Conservation (phyloP, 2,113 vertebrate species). For the Oncorhynchus kisutch region DNA sequence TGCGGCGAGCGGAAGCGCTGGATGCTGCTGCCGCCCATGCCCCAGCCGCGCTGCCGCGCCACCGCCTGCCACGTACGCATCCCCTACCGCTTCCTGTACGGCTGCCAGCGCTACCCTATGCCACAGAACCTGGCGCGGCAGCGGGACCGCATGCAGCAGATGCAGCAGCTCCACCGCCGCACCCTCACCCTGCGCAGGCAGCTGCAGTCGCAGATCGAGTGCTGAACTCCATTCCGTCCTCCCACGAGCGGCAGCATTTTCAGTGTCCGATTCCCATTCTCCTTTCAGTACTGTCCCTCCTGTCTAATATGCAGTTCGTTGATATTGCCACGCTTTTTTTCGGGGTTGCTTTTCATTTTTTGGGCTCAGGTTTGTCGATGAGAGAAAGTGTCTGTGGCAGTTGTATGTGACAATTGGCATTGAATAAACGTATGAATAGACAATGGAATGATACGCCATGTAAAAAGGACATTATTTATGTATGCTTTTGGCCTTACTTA, state of each 20-base stretch:
- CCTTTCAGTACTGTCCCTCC: conserved; percentile 4
- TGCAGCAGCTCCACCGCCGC: conserved; percentile 91
- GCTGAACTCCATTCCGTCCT: conserved; percentile 62
- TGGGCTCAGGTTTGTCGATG: background rate
- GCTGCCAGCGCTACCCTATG: conserved; percentile 87
- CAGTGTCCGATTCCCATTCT: background rate
- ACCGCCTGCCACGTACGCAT: conserved; percentile 86
- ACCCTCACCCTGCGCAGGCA: conserved; percentile 84
- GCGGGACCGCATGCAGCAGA: conserved; percentile 88
- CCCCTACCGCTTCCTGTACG: conserved; percentile 86
- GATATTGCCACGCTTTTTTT: background rate
- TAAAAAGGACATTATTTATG: background rate
- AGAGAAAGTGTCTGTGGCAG: background rate
- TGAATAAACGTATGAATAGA: background rate
- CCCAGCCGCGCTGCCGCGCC: conserved; percentile 85
- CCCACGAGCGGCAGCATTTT: background rate
- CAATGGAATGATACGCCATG: background rate
- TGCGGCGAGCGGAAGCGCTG: conserved; percentile 85
- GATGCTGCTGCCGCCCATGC: conserved; percentile 89
- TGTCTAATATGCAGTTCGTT: conserved; percentile 13
- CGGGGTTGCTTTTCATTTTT: background rate
- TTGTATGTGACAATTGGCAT: background rate
- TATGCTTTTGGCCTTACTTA: conserved; percentile 33
- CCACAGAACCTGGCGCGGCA: conserved; percentile 88
- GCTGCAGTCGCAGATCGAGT: conserved; percentile 92